Evolutionary conservation across 2,888 invertebrate genomes (phyloP), one percentile per base, ranked within the genome.

Genomic region (Zonitis immaculata): DNA sequence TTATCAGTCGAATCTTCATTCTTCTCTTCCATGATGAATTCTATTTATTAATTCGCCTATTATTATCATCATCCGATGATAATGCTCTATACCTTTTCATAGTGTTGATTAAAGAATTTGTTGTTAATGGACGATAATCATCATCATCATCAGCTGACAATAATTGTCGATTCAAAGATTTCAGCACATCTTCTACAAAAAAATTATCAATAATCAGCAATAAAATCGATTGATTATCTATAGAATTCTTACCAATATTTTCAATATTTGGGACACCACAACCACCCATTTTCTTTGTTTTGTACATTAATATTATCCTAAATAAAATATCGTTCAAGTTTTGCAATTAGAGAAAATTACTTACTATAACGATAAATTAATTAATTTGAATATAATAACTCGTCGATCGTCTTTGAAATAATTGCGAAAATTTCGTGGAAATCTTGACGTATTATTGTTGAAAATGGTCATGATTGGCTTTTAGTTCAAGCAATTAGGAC

Each of bases 51-150:
- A n/a, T n/a, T n/a, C n/a, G n/a, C 12, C 12, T 32, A 14, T 32
- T 12, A 32, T 14, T 42, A 18, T 5, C 7, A 30, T 42, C 35
- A 49, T 26, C 26, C 20, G 18, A 8, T 25, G 9, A 22, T 12
- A 25, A 43, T 49, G n/a, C n/a, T 43, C 28, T 42, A 49, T 53
- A 53, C 53, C 53, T 53, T 49, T 20, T 46, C 18, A 49, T 20
- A 32, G 49, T 45, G 39, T 49, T 49, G 39, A 47, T 43, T 32
- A 53, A 32, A 8, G 44, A 27, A 18, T 45, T 42, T 14, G 43
- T 26, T 14, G 14, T 42, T 9, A 26, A 18, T 44, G 49, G 30
- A 20, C 27, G 53, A 25, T 49, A 49, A 30, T 30, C 42, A 43
- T 49, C 53, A 30, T 49, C 12, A 28, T n/a, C n/a, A n/a, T n/a